Evolutionary conservation across 2,113 vertebrate species (phyloP), one percentile per base, ranked within the genome.

Genomic region (Scytalopus superciliaris): DNA sequence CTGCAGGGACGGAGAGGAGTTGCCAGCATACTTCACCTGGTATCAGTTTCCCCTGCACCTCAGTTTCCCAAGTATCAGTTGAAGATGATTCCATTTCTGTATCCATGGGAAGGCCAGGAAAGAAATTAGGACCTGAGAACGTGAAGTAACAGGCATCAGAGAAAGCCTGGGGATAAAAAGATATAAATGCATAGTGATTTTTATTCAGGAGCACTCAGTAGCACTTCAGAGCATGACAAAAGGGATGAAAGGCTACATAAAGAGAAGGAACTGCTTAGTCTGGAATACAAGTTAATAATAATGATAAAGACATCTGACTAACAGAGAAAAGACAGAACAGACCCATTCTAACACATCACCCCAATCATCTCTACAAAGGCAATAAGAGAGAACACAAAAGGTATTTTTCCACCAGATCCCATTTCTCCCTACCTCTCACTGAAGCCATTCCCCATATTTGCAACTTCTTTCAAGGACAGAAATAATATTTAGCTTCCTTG

Each of bases 401-500:
- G n/a, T 53, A 18, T 75, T 89, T 91, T 95, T 92, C 49, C 49
- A 35, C 77, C 64, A 69, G 59, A 40, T 72, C 13, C 30, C 33
- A 59, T 80, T 93, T 92, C 86, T 89, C 33, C n/a, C 42, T 39
- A 78, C 70, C 50, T 84, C 82, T 91, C 60, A 72, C 55, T 50
- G 39, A 91, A 66, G 87, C 81, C 39, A 25, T 89, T 92, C 73
- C 89, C 84, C 52, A 72, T 89, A 91, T 92, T 92, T 92, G 77
- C 92, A 95, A 88, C 89, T 92, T 91, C 96, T 96, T 96, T 97
- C 91, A 95, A 91, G 84, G 89, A 59, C 74, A 92, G 94, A 97
- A 96, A 96, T 95, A 96, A 96, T 97, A 96, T 97, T 97, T 96
- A 81, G 77, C 91, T 85, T 96, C 96, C 95, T 73, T 94, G 94